Base-by-base conservation (phyloP, 2,888 invertebrate genomes). In the Linnaemya vulpina region DNA sequence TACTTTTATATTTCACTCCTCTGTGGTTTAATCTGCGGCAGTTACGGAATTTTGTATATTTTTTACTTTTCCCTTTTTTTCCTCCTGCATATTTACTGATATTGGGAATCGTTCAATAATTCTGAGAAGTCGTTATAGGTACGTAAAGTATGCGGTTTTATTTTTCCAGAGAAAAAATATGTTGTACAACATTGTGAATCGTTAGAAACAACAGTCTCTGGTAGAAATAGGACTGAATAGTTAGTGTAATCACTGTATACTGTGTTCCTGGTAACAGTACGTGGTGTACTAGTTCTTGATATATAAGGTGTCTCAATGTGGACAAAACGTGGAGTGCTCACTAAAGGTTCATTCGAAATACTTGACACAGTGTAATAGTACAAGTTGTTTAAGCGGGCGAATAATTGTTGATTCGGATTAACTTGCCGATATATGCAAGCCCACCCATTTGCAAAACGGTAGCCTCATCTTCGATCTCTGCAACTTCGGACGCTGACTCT, bases 321-420 rank as follows among this genome's bases (percentile, higher is more conserved):
- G n/a, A n/a, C n/a, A n/a, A n/a, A n/a, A n/a, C n/a, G n/a, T n/a
- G n/a, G n/a, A n/a, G n/a, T n/a, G n/a, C n/a, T n/a, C 4, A 49
- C 5, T 7, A 49, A 13, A 49, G 17, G 17, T 49, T 7, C 3
- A 49, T 13, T 49, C 2, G 49, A 17, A 8, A 7, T 17, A 49
- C 5, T 17, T 17, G 5, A 5, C 17, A n/a, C 49, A 9, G 17
- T 17, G 17, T 49, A n/a, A 10, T 17, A 17, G 11, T 3, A 3
- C 13, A 22, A 25, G 10, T 22, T 3, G 13, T 25, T 55, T 55
- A 11, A 22, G 10, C n/a, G 15, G 53, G 22, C 53, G 13, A 55
- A 55, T 49, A 49, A 49, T 49, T 49, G n/a, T 49, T 25, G 11
- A 55, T 55, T n/a, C n/a, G n/a, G n/a, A n/a, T n/a, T n/a, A n/a